Conservation (phyloP, 2,113 vertebrate species). For the Sciurus niger region DNA sequence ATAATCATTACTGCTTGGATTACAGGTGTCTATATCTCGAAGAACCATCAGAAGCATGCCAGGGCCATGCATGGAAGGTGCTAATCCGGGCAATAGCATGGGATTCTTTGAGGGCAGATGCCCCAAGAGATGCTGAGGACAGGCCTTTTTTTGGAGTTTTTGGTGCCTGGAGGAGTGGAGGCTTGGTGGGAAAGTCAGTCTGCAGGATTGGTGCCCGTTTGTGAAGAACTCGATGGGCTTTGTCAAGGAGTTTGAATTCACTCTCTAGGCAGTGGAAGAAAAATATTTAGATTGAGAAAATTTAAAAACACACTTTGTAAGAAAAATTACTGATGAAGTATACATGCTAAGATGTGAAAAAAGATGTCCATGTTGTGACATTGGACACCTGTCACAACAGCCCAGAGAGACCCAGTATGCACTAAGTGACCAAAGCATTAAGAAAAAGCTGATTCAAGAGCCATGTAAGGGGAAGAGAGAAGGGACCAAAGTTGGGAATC, state of each 20-base stretch:
- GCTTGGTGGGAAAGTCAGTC: background rate
- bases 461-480: background rate
- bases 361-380: no score
- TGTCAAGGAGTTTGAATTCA: background rate
- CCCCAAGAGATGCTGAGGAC: background rate
- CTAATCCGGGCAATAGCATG: background rate
- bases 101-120: background rate
- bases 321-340: conserved; percentile 22
- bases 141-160: background rate
- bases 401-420: background rate
- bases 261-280: background rate
- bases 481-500: background rate
- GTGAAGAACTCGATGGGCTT: background rate
- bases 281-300: background rate
- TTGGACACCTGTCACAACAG: background rate
- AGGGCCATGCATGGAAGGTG: background rate
- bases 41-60: background rate
- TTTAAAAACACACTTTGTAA: background rate
- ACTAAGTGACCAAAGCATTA: background rate
- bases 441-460: background rate
- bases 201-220: background rate
- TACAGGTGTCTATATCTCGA: background rate
- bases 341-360: no score
- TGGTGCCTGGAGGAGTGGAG: background rate
- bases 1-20: background rate